A percentile compares a stretch with the other conserved stretches of the same genome.
Evolutionary conservation across 2,888 invertebrate species (phyloP).

Genomic region (Lucinisca nassula): DNA sequence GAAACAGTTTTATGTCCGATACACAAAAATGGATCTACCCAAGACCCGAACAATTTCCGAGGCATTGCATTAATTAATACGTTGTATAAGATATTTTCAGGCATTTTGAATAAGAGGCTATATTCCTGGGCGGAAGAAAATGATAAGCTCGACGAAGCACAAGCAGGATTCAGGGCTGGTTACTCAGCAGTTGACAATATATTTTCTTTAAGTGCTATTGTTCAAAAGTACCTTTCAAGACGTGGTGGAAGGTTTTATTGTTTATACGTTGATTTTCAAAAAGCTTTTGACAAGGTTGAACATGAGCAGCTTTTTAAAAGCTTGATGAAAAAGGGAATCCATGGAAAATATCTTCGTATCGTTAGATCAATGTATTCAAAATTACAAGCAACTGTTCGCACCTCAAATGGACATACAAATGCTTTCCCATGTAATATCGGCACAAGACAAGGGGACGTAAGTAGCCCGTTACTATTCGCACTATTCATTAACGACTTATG

Average conservation of each 20-base stretch:
- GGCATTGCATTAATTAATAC: conserved; percentile 55
- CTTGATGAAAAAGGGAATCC: conserved; percentile 19
- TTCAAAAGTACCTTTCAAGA: conserved; percentile 26
- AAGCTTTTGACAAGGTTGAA: conserved; percentile 48
- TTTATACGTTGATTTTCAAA: conserved; percentile 50
- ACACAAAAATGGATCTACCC: conserved; percentile 45
- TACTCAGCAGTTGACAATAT: conserved; percentile 44
- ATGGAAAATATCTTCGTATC: conserved; percentile 32
- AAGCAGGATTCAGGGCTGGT: conserved; percentile 49
- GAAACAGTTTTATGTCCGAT: conserved; percentile 38
- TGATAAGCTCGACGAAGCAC: conserved; percentile 40
- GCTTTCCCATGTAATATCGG: conserved; percentile 19
- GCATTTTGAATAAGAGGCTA: conserved; percentile 44
- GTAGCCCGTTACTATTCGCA: conserved; percentile 1
- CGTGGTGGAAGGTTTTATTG: conserved; percentile 40
- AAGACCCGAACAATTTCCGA: conserved; percentile 54
- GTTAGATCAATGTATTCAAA: conserved; percentile 32
- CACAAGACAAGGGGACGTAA: conserved; percentile 19
- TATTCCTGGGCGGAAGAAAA: conserved; percentile 31
- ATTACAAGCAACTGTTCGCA: conserved; percentile 23
- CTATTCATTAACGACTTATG: conserved; percentile 12
- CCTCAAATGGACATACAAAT: background rate
- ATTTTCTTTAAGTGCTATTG: conserved; percentile 32
- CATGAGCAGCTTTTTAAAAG: conserved; percentile 34
- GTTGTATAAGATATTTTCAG: conserved; percentile 56